These are phyloP conservation scores for Monoplex corrugatus DNA, from an alignment of 2,888 invertebrate species.

Conservation along the genomic window DNA sequence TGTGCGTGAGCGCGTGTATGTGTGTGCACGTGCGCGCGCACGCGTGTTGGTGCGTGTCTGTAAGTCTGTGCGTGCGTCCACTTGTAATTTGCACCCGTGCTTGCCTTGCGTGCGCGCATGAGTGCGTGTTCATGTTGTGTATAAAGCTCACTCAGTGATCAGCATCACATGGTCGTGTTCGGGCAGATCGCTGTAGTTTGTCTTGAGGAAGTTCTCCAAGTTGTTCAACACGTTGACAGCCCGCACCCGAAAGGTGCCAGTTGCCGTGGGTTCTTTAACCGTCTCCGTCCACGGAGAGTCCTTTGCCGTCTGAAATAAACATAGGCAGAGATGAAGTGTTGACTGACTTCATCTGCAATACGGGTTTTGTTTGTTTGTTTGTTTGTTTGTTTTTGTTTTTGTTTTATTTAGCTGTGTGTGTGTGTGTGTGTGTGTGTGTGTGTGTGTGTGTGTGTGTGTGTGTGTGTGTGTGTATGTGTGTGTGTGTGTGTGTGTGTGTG, in stretches of 20 bases:
- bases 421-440: not conserved
- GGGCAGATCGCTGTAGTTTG: conserved; percentile 58
- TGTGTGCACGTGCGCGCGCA: not conserved
- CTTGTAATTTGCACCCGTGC: too few relatives aligned
- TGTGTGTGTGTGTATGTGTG: not conserved
- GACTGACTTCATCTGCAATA: too few relatives aligned
- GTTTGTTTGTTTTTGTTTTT: not conserved
- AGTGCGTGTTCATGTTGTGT: not conserved
- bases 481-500: conserved; percentile 7
- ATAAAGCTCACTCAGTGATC: conserved; percentile 64
- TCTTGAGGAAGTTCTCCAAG: conserved; percentile 62
- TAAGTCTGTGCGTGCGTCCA: not conserved
- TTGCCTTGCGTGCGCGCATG: not conserved
- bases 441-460: not conserved
- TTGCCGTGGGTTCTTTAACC: conserved; percentile 47
- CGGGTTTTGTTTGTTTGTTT: too few relatives aligned
- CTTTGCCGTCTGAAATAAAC: conserved; percentile 51
- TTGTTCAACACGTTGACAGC: conserved; percentile 62
- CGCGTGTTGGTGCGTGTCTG: not conserved
- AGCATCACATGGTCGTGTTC: conserved; percentile 67
- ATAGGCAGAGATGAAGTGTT: not conserved
- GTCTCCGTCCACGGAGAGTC: conserved; percentile 61
- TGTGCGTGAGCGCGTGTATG: not conserved
- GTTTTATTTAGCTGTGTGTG: not conserved
- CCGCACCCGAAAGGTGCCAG: conserved; percentile 51